Conservation (phyloP, 2,113 vertebrate genomes). For the Etia nguti region DNA sequence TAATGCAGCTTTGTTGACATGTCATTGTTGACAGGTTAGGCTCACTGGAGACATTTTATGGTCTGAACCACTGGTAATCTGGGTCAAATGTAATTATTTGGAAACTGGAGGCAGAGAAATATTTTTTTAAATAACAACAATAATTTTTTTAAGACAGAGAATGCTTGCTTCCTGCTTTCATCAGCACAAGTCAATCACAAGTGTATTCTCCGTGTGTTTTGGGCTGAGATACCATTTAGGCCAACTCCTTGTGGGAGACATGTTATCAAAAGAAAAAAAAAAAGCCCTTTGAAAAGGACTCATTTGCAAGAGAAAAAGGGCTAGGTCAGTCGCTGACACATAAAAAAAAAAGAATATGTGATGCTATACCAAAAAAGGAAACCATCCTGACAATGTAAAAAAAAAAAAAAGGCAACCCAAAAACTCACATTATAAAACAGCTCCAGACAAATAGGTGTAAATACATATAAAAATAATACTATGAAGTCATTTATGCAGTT, state of each 20-base stretch:
- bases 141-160: not conserved
- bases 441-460: not conserved
- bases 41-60: not conserved
- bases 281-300: conserved; percentile 13
- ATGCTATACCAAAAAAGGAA: not conserved
- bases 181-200: not conserved
- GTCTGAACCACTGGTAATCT: not conserved
- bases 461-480: not conserved
- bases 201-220: not conserved
- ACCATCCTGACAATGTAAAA: not conserved
- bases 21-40: not conserved
- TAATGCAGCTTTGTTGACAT: not conserved
- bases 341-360: not conserved
- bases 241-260: not conserved
- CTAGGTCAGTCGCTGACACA: not conserved
- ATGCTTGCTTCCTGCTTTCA: not conserved
- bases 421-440: not conserved
- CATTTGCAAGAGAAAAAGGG: not conserved
- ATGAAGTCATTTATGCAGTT: not conserved
- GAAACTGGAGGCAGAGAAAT: not conserved
- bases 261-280: not conserved
- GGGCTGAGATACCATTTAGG: not conserved
- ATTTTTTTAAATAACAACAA: not conserved
- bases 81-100: not conserved
- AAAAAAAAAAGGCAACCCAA: not conserved